Base-by-base conservation (phyloP, 2,888 invertebrate genomes). In the Orchesella flavescens region DNA sequence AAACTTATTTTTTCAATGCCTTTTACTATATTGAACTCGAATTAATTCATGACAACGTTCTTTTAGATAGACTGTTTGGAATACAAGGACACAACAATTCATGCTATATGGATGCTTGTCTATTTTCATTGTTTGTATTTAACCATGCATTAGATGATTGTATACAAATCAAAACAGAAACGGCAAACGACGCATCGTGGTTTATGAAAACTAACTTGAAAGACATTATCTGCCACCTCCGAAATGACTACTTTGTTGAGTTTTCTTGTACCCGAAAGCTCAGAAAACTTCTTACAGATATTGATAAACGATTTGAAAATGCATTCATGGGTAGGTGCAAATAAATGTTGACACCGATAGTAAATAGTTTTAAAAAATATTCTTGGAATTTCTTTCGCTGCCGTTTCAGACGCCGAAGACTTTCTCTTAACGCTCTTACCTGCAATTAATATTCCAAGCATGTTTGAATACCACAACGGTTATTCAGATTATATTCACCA, bases 21-120 rank as follows among this genome's bases (percentile, higher is more conserved):
- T n/a, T n/a, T n/a, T n/a, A n/a, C n/a, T n/a, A n/a, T n/a, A n/a
- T n/a, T n/a, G n/a, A n/a, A n/a, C 34, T 34, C 34, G 34, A 34
- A 34, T 34, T 34, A 34, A 34, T 7, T 34, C 2, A 34, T 34
- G n/a, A 34, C 7, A 4, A 4, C 7, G 34, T 34, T 7, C 3
- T 34, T 34, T 34, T 34, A 34, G 34, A n/a, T 57, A 1, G 5
- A 4, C 5, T 23, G 24, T 61, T 49, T 49, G 77, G 77, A 24
- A 77, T 77, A n/a, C 77, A 77, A 24, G 77, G 77, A 17, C 0
- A 46, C 10, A 46, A 77, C 17, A 77, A 77, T 59, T 77, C 77
- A 4, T 77, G 77, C 46, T 77, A 77, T 23, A 57, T 68, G 68
- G 77, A 77, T 17, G 43, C 77, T 0, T 15, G 57, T 0, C 13